These are phyloP conservation scores for Monomorium pharaonis DNA, from an alignment of 1,140 invertebrate genomes.

Conservation along the genomic window DNA sequence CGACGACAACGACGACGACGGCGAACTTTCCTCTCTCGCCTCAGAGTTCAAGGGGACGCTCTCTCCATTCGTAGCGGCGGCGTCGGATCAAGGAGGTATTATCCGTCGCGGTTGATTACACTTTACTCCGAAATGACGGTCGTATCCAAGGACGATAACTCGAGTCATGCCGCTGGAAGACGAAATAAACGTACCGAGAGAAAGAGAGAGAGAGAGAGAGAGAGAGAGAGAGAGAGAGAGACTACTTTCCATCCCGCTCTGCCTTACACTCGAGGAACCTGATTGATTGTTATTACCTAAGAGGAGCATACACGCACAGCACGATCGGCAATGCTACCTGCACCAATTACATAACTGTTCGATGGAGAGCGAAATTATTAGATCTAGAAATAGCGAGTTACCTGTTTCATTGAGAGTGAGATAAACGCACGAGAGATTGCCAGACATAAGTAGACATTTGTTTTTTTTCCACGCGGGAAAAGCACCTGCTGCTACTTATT, in stretches of 20 bases:
- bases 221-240: not conserved
- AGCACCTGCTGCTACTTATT: not conserved
- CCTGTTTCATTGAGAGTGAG: not conserved
- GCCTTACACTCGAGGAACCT: not conserved
- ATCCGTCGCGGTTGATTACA: slow-evolving; percentile 44
- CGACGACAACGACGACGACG: slow-evolving; percentile 24
- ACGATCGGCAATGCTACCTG: not conserved
- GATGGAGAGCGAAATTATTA: not conserved
- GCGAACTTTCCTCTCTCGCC: slow-evolving; percentile 3
- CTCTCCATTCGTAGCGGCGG: slow-evolving; percentile 15
- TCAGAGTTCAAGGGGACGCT: slow-evolving; percentile 41
- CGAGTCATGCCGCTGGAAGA: not conserved
- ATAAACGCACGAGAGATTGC: not conserved
- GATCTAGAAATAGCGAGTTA: not conserved
- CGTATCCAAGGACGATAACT: slow-evolving; percentile 5
- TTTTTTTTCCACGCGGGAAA: not conserved
- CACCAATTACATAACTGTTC: not conserved
- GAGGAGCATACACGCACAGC: not conserved
- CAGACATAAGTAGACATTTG: not conserved
- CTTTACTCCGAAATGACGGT: slow-evolving; percentile 7
- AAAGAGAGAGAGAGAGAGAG: not conserved
- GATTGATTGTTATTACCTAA: not conserved
- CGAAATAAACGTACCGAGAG: slow-evolving; percentile 14
- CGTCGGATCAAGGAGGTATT: slow-evolving; percentile 29
- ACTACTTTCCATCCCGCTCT: not conserved